Base-by-base conservation (phyloP, 2,113 vertebrate genomes). In the Tetraodon nigroviridis region DNA sequence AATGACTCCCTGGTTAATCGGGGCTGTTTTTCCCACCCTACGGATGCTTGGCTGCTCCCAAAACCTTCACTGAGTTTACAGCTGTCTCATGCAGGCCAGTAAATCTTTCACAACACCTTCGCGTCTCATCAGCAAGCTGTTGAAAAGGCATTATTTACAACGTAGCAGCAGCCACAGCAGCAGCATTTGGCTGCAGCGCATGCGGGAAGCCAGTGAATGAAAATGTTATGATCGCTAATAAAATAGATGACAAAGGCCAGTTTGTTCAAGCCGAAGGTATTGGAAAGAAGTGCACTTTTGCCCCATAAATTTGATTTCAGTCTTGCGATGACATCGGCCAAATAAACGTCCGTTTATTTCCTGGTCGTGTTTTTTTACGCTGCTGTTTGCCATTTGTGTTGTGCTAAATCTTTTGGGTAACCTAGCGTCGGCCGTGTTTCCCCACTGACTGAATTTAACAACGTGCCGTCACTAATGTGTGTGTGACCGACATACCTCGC, bases 1-100 rank as follows among this genome's bases (percentile, higher is more conserved):
- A 61, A 76, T 71, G 82, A 80, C 40, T 77, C 76, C 64, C 60
- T 56, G 75, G 5, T 71, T 87, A 84, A 85, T 78, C 69, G 76
- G 58, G n/a, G 49, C 44, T 67, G n/a, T 71, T 64, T 55, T 16
- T 46, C 68, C 81, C 15, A 48, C 58, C 27, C 50, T 55, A 50
- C 68, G 74, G 54, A 71, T 71, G 66, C 15, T 46, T n/a, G 44
- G 44, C 44, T 17, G 44, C 44, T n/a, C 44, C 15, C 16, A n/a
- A n/a, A 16, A n/a, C 7, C n/a, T 46, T 46, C 15, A 11, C 29
- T 29, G 16, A 46, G n/a, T 83, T 78, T 83, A 83, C 74, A 20
- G 22, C 51, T 49, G 18, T n/a, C 21, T 69, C 71, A 64, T 45
- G 48, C 55, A 29, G n/a, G 56, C 55, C 61, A 40, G 53, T 87